These are phyloP conservation scores for Oncorhynchus keta DNA, from an alignment of 2,113 vertebrate genomes.

Conservation along the genomic window DNA sequence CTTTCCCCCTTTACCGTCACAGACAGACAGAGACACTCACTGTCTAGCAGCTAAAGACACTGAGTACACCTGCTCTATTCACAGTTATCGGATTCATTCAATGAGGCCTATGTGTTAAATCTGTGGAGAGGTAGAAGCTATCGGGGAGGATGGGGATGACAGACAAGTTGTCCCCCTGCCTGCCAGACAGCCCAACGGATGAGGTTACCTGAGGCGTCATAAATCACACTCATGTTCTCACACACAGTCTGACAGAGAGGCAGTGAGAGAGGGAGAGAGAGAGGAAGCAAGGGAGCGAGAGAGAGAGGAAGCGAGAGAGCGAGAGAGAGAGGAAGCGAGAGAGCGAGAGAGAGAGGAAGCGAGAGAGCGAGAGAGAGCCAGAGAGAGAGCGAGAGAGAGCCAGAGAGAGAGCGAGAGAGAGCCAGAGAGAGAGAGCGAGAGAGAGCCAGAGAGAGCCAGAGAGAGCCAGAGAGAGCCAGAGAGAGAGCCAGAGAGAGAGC, in stretches of 20 bases:
- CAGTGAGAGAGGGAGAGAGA: constrained; percentile 48
- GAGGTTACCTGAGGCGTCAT: constrained; percentile 52
- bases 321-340: neutral
- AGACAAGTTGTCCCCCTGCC: constrained; percentile 58
- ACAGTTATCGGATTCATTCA: constrained; percentile 78
- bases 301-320: neutral
- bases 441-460: neutral
- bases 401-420: too few relatives aligned
- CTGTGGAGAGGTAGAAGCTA: constrained; percentile 74
- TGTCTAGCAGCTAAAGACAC: constrained; percentile 62
- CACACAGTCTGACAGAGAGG: constrained; percentile 55
- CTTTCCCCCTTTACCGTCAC: constrained; percentile 54
- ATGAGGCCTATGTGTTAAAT: constrained; percentile 79
- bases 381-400: neutral
- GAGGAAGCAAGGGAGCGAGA: too few relatives aligned
- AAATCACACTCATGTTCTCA: constrained; percentile 34
- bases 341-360: neutral
- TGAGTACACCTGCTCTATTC: constrained; percentile 76
- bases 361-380: too few relatives aligned
- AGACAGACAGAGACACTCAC: constrained; percentile 25
- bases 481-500: constrained; percentile 30
- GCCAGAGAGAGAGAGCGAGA: neutral
- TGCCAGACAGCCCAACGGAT: constrained; percentile 54
- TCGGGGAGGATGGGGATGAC: constrained; percentile 61
- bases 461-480: constrained; percentile 45